Percentiles rank a stretch among this genome's conserved stretches.
Conservation (phyloP, 1,140 invertebrate species). For the Tetranychus urticae region DNA sequence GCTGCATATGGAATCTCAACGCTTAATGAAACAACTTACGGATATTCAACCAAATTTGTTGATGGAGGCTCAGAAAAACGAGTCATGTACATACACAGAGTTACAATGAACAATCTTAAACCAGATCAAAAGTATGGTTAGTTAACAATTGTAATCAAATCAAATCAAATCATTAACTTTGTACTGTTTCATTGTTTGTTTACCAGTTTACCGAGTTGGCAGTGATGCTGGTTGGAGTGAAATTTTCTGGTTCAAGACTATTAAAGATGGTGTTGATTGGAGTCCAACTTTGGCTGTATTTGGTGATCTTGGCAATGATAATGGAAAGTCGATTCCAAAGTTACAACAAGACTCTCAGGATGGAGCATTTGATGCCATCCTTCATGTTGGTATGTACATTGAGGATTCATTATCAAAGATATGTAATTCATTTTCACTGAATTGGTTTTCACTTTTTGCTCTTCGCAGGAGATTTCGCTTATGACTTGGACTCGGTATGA, state of each 20-base stretch:
- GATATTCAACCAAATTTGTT: slow-evolving; percentile 37
- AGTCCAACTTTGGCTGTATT: slow-evolving; percentile 39
- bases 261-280: slow-evolving; percentile 4
- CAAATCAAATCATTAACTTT: background rate
- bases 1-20: slow-evolving; percentile 47
- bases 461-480: slow-evolving; percentile 49
- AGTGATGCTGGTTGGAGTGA: slow-evolving; percentile 8
- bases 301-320: slow-evolving; percentile 73
- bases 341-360: slow-evolving; percentile 54
- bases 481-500: slow-evolving; percentile 60
- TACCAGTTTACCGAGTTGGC: slow-evolving; percentile 9
- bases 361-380: slow-evolving; percentile 52
- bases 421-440: background rate
- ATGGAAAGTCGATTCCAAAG: slow-evolving; percentile 47
- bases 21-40: slow-evolving; percentile 28
- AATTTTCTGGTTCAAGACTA: slow-evolving; percentile 8
- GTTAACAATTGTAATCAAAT: slow-evolving; percentile 12
- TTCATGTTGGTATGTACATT: slow-evolving; percentile 46
- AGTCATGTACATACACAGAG: slow-evolving; percentile 55
- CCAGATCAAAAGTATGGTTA: slow-evolving; percentile 37
- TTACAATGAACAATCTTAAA: slow-evolving; percentile 29
- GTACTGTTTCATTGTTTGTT: background rate
- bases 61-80: slow-evolving; percentile 37
- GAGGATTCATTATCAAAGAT: background rate
- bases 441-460: background rate